A percentile compares a stretch with the other conserved stretches of the same genome.
Evolutionary conservation across 2,888 invertebrate species (phyloP).

Genomic region (Busseola fusca): DNA sequence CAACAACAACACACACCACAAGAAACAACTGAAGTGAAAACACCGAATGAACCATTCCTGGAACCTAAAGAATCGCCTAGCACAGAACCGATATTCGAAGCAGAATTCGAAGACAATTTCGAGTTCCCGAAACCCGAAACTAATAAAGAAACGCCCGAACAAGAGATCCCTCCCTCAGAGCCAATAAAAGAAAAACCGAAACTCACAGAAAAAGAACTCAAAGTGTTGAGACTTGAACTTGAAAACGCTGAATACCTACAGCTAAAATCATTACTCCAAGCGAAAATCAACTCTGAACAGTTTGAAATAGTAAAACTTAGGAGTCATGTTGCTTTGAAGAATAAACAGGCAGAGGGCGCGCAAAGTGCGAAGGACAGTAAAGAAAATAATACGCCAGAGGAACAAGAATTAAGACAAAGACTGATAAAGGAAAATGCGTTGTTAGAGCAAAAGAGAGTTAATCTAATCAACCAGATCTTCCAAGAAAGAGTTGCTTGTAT

Average conservation of each 20-base stretch:
- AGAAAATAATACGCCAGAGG: slow-evolving; percentile 78
- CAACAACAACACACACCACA: slow-evolving; percentile 58
- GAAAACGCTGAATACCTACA: slow-evolving; percentile 91
- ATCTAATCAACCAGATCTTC: slow-evolving; percentile 91
- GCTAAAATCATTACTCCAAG: slow-evolving; percentile 91
- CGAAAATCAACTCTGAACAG: slow-evolving; percentile 92
- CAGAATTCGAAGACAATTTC: slow-evolving; percentile 78
- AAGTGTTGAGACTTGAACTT: slow-evolving; percentile 89
- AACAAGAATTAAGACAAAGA: slow-evolving; percentile 81
- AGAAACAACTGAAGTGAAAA: slow-evolving; percentile 63
- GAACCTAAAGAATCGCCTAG: slow-evolving; percentile 68
- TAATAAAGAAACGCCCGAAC: slow-evolving; percentile 67
- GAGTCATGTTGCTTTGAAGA: slow-evolving; percentile 86
- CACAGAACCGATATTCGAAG: slow-evolving; percentile 76
- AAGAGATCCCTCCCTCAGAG: slow-evolving; percentile 68
- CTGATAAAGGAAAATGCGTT: slow-evolving; percentile 90
- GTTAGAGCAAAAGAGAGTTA: slow-evolving; percentile 91
- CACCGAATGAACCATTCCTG: slow-evolving; percentile 65
- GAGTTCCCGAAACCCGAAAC: slow-evolving; percentile 69
- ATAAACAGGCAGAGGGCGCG: slow-evolving; percentile 79
- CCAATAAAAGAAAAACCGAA: slow-evolving; percentile 82
- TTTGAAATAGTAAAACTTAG: slow-evolving; percentile 92
- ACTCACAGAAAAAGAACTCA: slow-evolving; percentile 89
- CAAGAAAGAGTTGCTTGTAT: slow-evolving; percentile 92
- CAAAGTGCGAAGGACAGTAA: slow-evolving; percentile 76